Evolutionary conservation across 2,797 vertebrate species (phyloP).

Genomic region (Hemitrygon akajei): DNA sequence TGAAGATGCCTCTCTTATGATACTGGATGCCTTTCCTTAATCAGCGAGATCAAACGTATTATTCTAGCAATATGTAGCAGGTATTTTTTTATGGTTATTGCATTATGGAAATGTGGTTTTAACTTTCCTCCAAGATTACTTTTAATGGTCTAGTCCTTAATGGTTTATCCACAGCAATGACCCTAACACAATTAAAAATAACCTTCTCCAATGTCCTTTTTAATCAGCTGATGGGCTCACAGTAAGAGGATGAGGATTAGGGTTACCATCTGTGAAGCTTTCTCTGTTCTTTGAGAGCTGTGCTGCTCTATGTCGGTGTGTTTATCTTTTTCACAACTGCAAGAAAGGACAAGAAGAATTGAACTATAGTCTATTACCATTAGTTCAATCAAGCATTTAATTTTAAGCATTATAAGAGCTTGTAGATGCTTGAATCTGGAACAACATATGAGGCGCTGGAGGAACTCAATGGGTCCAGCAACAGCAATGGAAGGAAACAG

Average conservation of each 20-base stretch:
- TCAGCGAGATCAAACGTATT: neutral
- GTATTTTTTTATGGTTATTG: neutral
- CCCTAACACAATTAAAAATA: slow-evolving; percentile 13
- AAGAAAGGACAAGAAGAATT: neutral
- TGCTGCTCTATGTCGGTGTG: too few relatives aligned
- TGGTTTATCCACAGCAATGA: neutral
- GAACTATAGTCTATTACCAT: neutral
- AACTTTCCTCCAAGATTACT: neutral
- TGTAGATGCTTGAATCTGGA: too few relatives aligned
- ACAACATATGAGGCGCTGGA: too few relatives aligned
- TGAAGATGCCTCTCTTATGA: neutral
- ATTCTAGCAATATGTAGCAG: neutral
- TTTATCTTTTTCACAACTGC: neutral
- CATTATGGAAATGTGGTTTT: neutral
- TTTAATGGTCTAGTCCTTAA: neutral
- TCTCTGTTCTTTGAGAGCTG: neutral
- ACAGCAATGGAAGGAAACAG: too few relatives aligned
- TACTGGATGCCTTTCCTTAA: neutral
- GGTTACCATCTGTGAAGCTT: slow-evolving; percentile 23
- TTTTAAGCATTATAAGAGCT: neutral
- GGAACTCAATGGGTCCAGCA: too few relatives aligned
- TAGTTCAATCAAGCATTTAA: neutral
- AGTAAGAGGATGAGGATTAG: slow-evolving; percentile 18
- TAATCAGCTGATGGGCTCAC: neutral
- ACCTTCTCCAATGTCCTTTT: slow-evolving; percentile 14